Percentiles rank a stretch among this genome's conserved stretches.
Evolutionary conservation across 2,888 invertebrate species (phyloP).

Genomic region (Nysson spinosus): DNA sequence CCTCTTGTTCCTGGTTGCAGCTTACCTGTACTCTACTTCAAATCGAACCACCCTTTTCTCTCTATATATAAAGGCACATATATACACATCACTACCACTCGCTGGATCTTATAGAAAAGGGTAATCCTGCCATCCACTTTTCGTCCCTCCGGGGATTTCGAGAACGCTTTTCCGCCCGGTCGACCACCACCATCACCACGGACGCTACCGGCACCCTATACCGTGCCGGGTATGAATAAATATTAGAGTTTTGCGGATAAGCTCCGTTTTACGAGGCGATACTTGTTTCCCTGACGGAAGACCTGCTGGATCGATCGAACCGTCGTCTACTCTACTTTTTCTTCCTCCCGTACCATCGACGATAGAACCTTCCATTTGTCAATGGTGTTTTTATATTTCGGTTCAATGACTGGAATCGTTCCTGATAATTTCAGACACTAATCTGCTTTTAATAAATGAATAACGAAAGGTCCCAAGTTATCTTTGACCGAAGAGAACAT

Average conservation of each 20-base stretch:
- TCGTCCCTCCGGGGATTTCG: slow-evolving; percentile 69
- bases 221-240: slow-evolving; percentile 71
- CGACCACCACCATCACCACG: slow-evolving; percentile 57
- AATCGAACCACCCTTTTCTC: background rate
- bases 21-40: slow-evolving; percentile 20
- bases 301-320: slow-evolving; percentile 66
- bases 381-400: slow-evolving; percentile 53
- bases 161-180: slow-evolving; percentile 73
- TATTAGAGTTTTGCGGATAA: slow-evolving; percentile 75
- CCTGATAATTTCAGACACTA: slow-evolving; percentile 26
- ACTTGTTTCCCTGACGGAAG: slow-evolving; percentile 67
- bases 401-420: slow-evolving; percentile 36
- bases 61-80: slow-evolving; percentile 22
- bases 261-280: slow-evolving; percentile 73
- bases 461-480: background rate
- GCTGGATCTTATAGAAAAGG: slow-evolving; percentile 67
- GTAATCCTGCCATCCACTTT: slow-evolving; percentile 72
- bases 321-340: slow-evolving; percentile 12
- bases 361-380: slow-evolving; percentile 33
- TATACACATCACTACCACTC: slow-evolving; percentile 28
- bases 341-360: slow-evolving; percentile 6
- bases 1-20: slow-evolving; percentile 1
- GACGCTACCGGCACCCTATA: slow-evolving; percentile 29
- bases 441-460: slow-evolving; percentile 17
- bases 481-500: too few species aligned